Base-by-base conservation (phyloP, 2,888 invertebrate genomes). In the Nowickia ferox region DNA sequence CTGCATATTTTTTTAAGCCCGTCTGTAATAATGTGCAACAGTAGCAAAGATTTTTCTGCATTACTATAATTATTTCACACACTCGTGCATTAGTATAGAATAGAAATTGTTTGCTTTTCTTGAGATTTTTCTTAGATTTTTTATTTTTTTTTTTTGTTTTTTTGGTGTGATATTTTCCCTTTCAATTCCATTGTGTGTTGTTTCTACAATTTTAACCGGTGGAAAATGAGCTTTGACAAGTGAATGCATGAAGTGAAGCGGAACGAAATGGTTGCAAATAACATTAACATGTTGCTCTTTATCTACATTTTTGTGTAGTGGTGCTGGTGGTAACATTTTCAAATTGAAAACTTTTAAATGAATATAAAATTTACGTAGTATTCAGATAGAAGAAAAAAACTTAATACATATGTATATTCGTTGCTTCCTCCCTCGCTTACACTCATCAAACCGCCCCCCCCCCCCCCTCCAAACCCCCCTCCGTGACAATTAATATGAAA, bases 261-360 rank as follows among this genome's bases (percentile, higher is more conserved):
- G 42, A 75, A 42, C 42, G 63, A 53, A 78, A 53, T 51, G 61
- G 63, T 61, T 79, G 44, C 30, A 51, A 66, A 59, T 77, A 78
- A 84, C 78, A 74, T 74, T 77, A 78, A 84, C 78, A 74, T 74
- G 84, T 78, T 84, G 83, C 83, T 72, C 72, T 83, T 69, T 77
- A 63, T 59, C 42, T 57, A 38, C 44, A 51, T 74, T 84, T 66
- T 22, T 22, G 22, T 22, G 22, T 22, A 22, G 30, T 42, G 66
- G 44, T 51, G 55, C 40, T 69, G 42, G 53, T 51, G 6, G 42
- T n/a, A 57, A 17, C 40, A 40, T 65, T 61, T 74, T 80, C 59
- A 66, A 61, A 68, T 44, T 75, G 59, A 51, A 69, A 75, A 75
- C 38, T 61, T 15, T 59, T 74, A 51, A 65, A 66, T 65, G 46